phyloP scores from a whole-genome alignment of 2,888 invertebrate species.

The Nowickia ferox region DNA sequence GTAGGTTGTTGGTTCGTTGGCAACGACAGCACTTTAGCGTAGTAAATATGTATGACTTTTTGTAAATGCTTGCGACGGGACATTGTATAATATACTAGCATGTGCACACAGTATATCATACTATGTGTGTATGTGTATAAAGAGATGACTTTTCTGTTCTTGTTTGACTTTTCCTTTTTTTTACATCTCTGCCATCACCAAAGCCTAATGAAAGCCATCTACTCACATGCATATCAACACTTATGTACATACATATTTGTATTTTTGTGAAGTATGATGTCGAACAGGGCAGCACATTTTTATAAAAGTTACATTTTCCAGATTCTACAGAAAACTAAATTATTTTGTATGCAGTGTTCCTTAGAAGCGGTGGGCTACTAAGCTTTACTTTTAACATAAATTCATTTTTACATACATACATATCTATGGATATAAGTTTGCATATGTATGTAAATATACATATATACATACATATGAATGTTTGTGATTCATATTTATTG shows the following conservation, averaged over 20 bases:
- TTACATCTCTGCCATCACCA: conserved; percentile 57
- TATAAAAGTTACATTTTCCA: conserved; percentile 1
- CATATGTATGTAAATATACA: neutral
- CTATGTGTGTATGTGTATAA: neutral
- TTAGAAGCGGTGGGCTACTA: neutral
- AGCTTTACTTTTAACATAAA: neutral
- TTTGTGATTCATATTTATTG: neutral
- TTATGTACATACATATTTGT: neutral
- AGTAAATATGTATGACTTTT: conserved; percentile 1
- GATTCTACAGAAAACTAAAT: neutral
- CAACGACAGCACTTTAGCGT: conserved; percentile 55
- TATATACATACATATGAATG: neutral
- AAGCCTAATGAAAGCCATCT: neutral
- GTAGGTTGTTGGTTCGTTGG: conserved; percentile 56
- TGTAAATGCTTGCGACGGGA: conserved; percentile 31
- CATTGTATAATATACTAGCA: neutral
- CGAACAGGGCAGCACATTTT: conserved; percentile 49
- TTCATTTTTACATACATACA: neutral
- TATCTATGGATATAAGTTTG: neutral
- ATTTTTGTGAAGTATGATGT: conserved; percentile 5
- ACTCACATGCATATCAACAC: neutral
- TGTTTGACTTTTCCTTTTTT: conserved; percentile 28
- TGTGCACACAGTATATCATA: neutral
- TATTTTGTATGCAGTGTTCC: conserved; percentile 26
- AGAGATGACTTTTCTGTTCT: conserved; percentile 40